Percentiles rank a stretch among this genome's conserved stretches.
These are phyloP conservation scores for Triplophysa yarkandensis DNA, from an alignment of 2,797 vertebrate species.

Conservation along the genomic window DNA sequence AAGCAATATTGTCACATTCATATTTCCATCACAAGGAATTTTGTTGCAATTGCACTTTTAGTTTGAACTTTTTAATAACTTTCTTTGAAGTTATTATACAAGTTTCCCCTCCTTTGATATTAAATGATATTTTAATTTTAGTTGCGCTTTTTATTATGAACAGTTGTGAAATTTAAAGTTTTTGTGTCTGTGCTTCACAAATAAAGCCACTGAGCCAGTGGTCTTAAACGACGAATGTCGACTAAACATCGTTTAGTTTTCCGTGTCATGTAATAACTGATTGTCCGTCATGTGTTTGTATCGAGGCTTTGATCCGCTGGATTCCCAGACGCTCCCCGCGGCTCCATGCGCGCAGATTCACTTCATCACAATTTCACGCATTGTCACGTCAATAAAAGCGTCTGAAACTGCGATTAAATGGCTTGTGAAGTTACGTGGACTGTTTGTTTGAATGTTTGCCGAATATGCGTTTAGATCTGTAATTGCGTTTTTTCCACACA, in stretches of 20 bases:
- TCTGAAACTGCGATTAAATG: background rate
- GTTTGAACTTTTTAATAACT: no score
- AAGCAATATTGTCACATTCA: no score
- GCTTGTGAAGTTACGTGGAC: slow-evolving; percentile 18
- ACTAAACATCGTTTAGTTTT: slow-evolving; percentile 8
- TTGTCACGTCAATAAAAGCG: slow-evolving; percentile 58
- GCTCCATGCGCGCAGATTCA: slow-evolving; percentile 51
- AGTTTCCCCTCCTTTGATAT: no score
- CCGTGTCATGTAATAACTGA: background rate
- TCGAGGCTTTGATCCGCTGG: slow-evolving; percentile 20
- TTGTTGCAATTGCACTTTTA: no score
- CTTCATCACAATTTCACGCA: slow-evolving; percentile 73
- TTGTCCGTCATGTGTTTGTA: background rate
- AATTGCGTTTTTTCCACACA: slow-evolving; percentile 17
- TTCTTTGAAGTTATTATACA: no score
- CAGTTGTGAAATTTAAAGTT: background rate
- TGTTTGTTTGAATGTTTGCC: slow-evolving; percentile 4
- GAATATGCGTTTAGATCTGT: slow-evolving; percentile 7
- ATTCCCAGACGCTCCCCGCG: slow-evolving; percentile 50
- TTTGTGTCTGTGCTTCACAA: background rate
- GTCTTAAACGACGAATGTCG: background rate
- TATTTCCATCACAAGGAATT: no score
- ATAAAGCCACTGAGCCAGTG: background rate
- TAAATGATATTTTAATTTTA: no score
- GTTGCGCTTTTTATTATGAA: no score